Base-by-base conservation (phyloP, 1,140 invertebrate genomes). In the Manduca sexta region DNA sequence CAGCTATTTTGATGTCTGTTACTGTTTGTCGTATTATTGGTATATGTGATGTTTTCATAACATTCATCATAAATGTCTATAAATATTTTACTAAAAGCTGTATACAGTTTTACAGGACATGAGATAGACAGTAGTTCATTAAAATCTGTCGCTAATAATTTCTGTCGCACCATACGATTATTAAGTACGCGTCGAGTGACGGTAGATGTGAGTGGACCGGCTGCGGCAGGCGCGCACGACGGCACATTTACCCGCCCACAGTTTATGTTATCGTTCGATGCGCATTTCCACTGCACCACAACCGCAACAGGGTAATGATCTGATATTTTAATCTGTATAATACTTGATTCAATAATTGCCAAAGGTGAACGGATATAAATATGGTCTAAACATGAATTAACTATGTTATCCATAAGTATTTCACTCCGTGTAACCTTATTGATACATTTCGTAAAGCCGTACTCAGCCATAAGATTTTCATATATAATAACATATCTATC, bases 401-500 rank as follows among this genome's bases (percentile, higher is more conserved):
- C 21, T 3, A 21, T 21, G 2, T 21, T 21, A 3, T 7, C 21
- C 3, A 2, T 21, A 3, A 21, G 3, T 21, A 21, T 21, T 21
- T 21, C 21, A 2, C 7, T 21, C n/a, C 54, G 17, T 0, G 49
- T 56, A 14, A 51, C 14, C 15, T 56, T 34, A 34, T 55, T 39
- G 2, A 47, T 47, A 35, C 46, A 55, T 10, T 21, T 21, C 21
- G 42, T 49, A 10, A 45, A 49, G 3, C 52, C 52, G 16, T 35
- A 41, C 26, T 55, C 52, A 34, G 46, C 33, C 26, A 55, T 37
- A 35, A 55, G 15, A 11, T 49, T 45, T 49, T 55, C 52, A 46
- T 55, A 55, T 2, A 4, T n/a, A 10, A 41, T 49, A 14, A 49
- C 42, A 11, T 41, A 7, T 5, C 11, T 17, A 26, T 55, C 46